Evolutionary conservation across 2,888 invertebrate genomes (phyloP).

Genomic region (Cantharis rustica): DNA sequence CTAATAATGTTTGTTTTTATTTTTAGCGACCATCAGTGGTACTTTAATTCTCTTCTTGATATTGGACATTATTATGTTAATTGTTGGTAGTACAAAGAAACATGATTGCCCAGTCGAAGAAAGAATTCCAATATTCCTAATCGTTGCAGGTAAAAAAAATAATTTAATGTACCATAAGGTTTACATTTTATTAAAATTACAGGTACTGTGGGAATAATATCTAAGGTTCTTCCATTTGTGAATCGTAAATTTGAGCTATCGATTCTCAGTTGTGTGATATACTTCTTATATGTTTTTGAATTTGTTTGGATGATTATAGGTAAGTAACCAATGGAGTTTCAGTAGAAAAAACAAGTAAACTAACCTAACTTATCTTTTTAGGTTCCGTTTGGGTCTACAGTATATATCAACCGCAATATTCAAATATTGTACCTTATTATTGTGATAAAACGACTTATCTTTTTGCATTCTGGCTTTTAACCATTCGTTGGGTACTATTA

Average conservation of each 20-base stretch:
- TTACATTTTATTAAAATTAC: background rate
- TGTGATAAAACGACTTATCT: constrained; percentile 16
- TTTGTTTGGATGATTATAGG: constrained; percentile 25
- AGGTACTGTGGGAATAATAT: constrained; percentile 21
- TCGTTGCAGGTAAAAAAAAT: constrained; percentile 18
- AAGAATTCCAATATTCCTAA: constrained; percentile 19
- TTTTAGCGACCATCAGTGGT: constrained; percentile 19
- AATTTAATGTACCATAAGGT: background rate
- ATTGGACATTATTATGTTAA: constrained; percentile 17
- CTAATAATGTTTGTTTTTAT: background rate
- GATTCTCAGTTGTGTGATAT: background rate
- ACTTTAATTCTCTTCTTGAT: constrained; percentile 17
- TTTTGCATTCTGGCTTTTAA: constrained; percentile 14
- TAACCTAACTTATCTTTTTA: background rate
- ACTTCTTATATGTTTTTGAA: constrained; percentile 13
- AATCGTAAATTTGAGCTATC: constrained; percentile 10
- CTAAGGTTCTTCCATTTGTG: constrained; percentile 16
- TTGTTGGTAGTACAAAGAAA: constrained; percentile 12
- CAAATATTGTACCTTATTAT: background rate
- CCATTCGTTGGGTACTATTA: constrained; percentile 16
- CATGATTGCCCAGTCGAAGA: constrained; percentile 15
- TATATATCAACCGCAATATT: constrained; percentile 11
- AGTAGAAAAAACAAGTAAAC: background rate
- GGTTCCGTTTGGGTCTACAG: constrained; percentile 23
- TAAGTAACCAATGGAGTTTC: background rate